Evolutionary conservation across 2,888 invertebrate genomes (phyloP), one percentile per base, ranked within the genome.

Genomic region (Scaptomyza tumidula): DNA sequence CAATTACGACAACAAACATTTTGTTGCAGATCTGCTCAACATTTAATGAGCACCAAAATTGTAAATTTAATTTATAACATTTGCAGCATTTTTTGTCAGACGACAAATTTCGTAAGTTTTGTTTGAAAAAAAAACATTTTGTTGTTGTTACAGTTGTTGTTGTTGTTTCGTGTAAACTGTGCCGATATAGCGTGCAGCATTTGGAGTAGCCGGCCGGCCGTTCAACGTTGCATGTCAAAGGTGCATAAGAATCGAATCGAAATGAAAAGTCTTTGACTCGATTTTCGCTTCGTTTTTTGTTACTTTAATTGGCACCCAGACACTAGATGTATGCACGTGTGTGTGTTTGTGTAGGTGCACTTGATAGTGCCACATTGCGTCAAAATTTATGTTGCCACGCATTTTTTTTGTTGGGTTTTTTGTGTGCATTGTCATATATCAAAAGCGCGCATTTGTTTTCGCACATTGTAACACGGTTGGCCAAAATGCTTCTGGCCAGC

Each of bases 51-150:
- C 78, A 68, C 75, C 75, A 78, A 75, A 75, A 75, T 78, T 86
- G 89, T 88, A 90, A 88, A 89, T 90, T 88, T 85, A 86, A 79
- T 81, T 75, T 86, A 86, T 90, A 90, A 59, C 77, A 75, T 78
- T 82, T 78, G 73, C 74, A 60, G 66, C 71, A 56, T 73, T 88
- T 90, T 84, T 88, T 89, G 88, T 85, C 78, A 73, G 62, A 63
- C 75, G 62, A 78, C 74, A 73, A 78, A 78, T 89, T 89, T 85
- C 89, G 85, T 81, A 89, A 85, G 68, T 46, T 68, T 46, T 31
- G 27, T 33, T 62, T 37, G 37, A 3, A 24, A 24, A 61, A 45
- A 33, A 33, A 44, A 43, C 19, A 41, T 29, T 46, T 27, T 58
- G 43, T 31, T 55, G 41, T 49, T 58, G 24, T 24, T 24, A 24